Evolutionary conservation across 2,113 vertebrate genomes (phyloP), one percentile per base, ranked within the genome.

Genomic region (Seriola dumerili): DNA sequence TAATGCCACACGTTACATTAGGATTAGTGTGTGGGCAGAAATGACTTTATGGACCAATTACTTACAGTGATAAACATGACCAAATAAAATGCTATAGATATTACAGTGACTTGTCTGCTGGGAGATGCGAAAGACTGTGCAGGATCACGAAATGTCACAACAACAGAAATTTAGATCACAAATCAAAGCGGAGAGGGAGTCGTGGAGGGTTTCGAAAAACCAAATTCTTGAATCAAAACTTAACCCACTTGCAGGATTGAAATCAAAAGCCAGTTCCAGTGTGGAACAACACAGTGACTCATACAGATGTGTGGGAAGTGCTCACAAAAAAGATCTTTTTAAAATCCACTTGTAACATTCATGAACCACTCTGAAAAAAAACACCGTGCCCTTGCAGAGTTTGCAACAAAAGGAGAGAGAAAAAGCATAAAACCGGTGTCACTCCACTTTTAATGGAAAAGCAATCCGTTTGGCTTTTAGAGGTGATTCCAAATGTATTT

Each of bases 401-500:
- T 25, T 58, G 50, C 62, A 72, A 83, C 48, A 79, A 90, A 86
- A 25, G 62, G 1, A 14, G 0, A 16, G 44, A 29, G n/a, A 40
- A 72, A 57, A 77, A 87, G 59, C 63, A 80, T 17, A 76, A 89
- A 89, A 86, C 69, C 58, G 71, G 74, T 82, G 76, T 90, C 73
- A 85, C 66, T 10, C 32, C 13, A 2, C 19, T 80, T 80, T 89
- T 81, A 85, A 94, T 84, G 67, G 84, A 91, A 90, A 91, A 88
- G 63, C 69, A 82, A 84, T 85, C 69, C 75, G 65, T 89, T 89
- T 87, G 72, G 86, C 81, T 88, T 89, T 85, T 72, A 65, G 68
- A 84, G 71, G 83, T 11, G n/a, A 89, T 80, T 90, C 82, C 71
- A 52, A 85, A 64, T 77, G 62, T 76, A 91, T 89, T 90, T 88